Evolutionary conservation across 30 jellyfish, hydroid and myxozoan genomes (phyloP).

Genomic region (Catostylus mosaicus): DNA sequence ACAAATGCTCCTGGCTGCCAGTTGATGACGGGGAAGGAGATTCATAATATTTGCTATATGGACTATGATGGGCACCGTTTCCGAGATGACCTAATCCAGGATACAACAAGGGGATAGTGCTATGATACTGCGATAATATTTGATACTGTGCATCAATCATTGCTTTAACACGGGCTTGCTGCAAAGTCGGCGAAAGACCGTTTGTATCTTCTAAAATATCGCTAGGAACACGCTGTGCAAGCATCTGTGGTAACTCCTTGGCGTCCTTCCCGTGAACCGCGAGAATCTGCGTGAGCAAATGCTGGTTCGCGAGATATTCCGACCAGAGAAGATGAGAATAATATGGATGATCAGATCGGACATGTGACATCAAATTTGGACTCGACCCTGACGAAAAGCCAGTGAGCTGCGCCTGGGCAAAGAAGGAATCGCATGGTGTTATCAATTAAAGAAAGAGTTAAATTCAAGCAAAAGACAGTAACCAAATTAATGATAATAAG

Average conservation of each 20-base stretch:
- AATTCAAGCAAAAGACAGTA: no score
- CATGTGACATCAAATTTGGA: constrained; percentile 73
- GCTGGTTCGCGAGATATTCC: constrained; percentile 85
- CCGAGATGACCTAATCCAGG: constrained; percentile 62
- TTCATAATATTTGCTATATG: constrained; percentile 34
- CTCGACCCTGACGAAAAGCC: constrained; percentile 77
- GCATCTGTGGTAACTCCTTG: constrained; percentile 74
- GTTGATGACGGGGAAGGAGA: constrained; percentile 16
- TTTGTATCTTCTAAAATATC: constrained; percentile 62
- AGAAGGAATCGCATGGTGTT: no score
- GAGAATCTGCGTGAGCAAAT: constrained; percentile 72
- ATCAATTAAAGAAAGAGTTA: no score
- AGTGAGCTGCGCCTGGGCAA: constrained; percentile 30
- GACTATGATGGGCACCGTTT: constrained; percentile 20
- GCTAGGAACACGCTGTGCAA: constrained; percentile 74
- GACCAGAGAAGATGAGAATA: constrained; percentile 76
- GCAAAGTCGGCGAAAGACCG: constrained; percentile 66
- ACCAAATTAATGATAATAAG: no score
- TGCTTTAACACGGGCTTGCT: constrained; percentile 80
- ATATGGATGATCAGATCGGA: constrained; percentile 84
- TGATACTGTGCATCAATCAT: constrained; percentile 84
- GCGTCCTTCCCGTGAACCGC: constrained; percentile 87
- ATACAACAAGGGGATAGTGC: constrained; percentile 50
- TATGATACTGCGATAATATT: constrained; percentile 63
- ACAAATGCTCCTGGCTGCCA: constrained; percentile 26